Evolutionary conservation across 2,797 vertebrate species (phyloP).

Genomic region (Eulemur albifrons): DNA sequence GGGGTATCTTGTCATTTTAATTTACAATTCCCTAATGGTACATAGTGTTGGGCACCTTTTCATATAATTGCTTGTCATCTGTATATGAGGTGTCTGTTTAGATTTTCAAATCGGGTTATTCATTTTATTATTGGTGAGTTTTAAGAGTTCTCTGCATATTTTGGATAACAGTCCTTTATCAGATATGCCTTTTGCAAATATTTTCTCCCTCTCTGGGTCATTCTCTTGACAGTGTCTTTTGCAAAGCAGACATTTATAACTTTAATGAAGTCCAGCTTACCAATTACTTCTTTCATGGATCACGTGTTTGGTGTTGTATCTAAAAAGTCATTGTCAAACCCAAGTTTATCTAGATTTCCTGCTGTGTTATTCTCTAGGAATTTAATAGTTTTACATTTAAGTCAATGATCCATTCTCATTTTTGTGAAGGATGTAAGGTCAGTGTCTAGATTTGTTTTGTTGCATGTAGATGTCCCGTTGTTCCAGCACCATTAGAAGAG

Average conservation of each 20-base stretch:
- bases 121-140: not conserved
- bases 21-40: not conserved
- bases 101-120: not conserved
- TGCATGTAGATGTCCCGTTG: not conserved
- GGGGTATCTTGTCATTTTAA: not conserved
- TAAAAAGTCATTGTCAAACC: not conserved
- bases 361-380: not conserved
- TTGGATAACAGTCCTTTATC: not conserved
- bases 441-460: not conserved
- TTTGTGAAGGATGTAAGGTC: not conserved
- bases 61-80: not conserved
- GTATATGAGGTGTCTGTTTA: not conserved
- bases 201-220: not conserved
- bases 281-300: not conserved
- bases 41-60: not conserved
- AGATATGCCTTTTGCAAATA: not conserved
- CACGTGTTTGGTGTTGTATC: not conserved
- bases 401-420: not conserved
- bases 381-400: not conserved
- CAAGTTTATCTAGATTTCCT: not conserved
- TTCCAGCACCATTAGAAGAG: not conserved
- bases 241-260: not conserved
- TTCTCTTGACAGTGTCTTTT: not conserved
- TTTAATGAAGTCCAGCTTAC: not conserved
- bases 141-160: not conserved